These are phyloP conservation scores for Smittia aterrima DNA, from an alignment of 2,888 invertebrate species.

Conservation along the genomic window DNA sequence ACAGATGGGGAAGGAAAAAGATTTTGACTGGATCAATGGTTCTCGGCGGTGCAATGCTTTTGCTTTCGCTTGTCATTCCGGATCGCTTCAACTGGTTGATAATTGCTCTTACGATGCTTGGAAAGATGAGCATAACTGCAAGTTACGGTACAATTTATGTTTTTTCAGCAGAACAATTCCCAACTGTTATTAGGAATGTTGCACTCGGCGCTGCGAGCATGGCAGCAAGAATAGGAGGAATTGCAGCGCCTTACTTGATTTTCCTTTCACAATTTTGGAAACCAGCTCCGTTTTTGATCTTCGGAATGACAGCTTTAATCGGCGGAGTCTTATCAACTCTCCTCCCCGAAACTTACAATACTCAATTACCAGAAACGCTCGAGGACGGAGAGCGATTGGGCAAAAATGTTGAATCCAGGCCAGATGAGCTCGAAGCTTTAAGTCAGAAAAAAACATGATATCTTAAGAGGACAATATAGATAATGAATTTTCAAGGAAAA, in stretches of 20 bases:
- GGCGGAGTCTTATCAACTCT: constrained; percentile 69
- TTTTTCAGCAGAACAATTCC: constrained; percentile 72
- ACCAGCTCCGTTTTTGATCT: constrained; percentile 70
- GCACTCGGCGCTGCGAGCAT: constrained; percentile 85
- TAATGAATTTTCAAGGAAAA: no score
- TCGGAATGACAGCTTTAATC: constrained; percentile 69
- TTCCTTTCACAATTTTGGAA: constrained; percentile 60
- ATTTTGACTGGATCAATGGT: constrained; percentile 70
- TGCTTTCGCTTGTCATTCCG: constrained; percentile 61
- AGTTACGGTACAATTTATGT: constrained; percentile 72
- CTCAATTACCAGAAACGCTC: constrained; percentile 74
- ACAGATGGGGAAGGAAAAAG: constrained; percentile 67
- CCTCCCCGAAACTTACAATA: constrained; percentile 76
- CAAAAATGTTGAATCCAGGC: constrained; percentile 46
- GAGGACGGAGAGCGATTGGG: constrained; percentile 73
- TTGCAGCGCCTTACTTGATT: constrained; percentile 72
- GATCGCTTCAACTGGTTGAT: constrained; percentile 57
- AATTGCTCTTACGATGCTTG: constrained; percentile 65
- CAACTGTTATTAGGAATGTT: constrained; percentile 76
- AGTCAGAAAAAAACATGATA: not conserved
- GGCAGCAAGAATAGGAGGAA: constrained; percentile 74
- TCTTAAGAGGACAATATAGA: no score
- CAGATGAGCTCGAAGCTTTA: not conserved
- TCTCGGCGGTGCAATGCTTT: constrained; percentile 60
- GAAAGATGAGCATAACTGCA: constrained; percentile 70